phyloP scores from a whole-genome alignment of 1,140 invertebrate genomes.

The Vollenhovia emeryi region DNA sequence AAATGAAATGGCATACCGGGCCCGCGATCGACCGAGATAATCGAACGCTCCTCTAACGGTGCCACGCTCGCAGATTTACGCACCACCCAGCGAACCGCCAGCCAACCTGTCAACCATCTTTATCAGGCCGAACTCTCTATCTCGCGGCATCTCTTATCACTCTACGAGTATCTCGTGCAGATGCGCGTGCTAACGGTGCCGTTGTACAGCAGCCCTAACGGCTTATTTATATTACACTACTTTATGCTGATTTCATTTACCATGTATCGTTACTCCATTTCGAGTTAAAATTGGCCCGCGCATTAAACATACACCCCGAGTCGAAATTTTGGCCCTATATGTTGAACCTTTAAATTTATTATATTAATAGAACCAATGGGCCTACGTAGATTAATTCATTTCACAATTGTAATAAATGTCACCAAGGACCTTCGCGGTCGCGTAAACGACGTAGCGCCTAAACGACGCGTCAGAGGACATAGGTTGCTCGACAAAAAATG shows the following conservation, averaged over 20 bases:
- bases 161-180: conserved; percentile 15
- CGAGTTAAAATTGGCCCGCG: not conserved
- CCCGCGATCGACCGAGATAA: conserved; percentile 50
- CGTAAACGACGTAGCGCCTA: no score
- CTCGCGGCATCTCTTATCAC: conserved; percentile 16
- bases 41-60: conserved; percentile 48
- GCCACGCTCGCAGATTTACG: conserved; percentile 39
- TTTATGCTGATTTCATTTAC: not conserved
- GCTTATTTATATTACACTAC: not conserved
- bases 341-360: no score
- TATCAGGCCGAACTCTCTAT: conserved; percentile 28
- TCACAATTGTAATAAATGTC: no score
- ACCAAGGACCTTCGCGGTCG: no score
- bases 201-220: not conserved
- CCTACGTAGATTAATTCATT: no score
- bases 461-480: no score
- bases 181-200: not conserved
- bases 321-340: no score
- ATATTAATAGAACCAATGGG: no score
- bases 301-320: no score
- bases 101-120: conserved; percentile 30
- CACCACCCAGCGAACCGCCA: conserved; percentile 8
- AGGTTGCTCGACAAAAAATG: no score
- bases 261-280: not conserved
- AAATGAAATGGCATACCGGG: conserved; percentile 45